phyloP scores from a whole-genome alignment of 2,888 invertebrate species.

The Agrilus mali region DNA sequence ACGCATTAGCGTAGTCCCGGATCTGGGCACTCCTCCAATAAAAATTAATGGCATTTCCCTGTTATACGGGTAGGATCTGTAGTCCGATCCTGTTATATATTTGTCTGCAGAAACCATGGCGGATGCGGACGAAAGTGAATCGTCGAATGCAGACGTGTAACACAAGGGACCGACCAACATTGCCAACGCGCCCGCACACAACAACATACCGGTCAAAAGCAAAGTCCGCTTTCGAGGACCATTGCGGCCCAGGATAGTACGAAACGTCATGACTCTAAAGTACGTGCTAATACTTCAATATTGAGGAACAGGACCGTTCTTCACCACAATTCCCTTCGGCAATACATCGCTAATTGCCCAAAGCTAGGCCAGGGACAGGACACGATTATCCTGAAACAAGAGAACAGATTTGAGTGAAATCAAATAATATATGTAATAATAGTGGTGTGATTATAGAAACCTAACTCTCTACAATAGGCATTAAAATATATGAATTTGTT shows the following conservation, averaged over 20 bases:
- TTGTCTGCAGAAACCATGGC: constrained; percentile 37
- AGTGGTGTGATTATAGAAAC: too few species aligned
- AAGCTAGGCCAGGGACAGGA: too few species aligned
- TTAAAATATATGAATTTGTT: too few species aligned
- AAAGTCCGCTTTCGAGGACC: constrained; percentile 28
- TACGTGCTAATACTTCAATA: too few species aligned
- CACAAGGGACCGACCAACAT: constrained; percentile 36
- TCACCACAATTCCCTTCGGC: too few species aligned
- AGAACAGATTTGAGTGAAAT: too few species aligned
- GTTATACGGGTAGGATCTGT: constrained; percentile 61
- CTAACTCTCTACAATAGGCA: too few species aligned
- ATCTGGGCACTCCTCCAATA: constrained; percentile 95
- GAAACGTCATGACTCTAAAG: too few species aligned
- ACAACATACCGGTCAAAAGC: constrained; percentile 29
- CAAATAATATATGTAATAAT: too few species aligned
- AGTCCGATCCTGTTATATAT: constrained; percentile 49
- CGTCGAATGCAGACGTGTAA: constrained; percentile 16
- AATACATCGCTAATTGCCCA: too few species aligned
- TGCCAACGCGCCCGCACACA: constrained; percentile 31
- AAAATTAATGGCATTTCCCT: constrained; percentile 88
- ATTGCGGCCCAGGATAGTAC: constrained; percentile 24
- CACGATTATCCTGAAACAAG: too few species aligned
- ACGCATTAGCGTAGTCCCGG: constrained; percentile 93
- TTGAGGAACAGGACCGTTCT: too few species aligned
- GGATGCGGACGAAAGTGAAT: constrained; percentile 8